Conservation (phyloP, 2,888 invertebrate genomes). For the Tolmerus cingulatus region DNA sequence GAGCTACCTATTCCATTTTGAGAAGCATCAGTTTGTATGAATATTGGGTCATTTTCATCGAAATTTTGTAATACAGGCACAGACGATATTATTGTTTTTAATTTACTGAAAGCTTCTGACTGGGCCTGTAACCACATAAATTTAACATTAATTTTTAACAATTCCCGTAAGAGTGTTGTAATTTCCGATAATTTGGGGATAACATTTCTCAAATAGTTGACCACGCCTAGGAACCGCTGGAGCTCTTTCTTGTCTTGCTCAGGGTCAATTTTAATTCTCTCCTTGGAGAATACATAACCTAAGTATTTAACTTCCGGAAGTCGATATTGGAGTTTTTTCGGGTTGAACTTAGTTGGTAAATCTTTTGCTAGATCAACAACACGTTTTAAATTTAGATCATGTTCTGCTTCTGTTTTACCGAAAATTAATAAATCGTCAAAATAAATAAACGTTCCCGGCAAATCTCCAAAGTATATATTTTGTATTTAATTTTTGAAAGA, state of each 20-base stretch:
- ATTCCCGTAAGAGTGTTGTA: background rate
- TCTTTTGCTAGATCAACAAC: conserved; percentile 22
- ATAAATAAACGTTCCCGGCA: conserved; percentile 5
- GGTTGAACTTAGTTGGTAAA: conserved; percentile 36
- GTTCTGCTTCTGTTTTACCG: background rate
- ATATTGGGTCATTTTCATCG: background rate
- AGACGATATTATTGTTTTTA: background rate
- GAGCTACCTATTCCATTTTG: background rate
- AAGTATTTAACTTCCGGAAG: conserved; percentile 21
- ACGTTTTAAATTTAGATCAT: background rate
- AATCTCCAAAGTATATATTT: background rate
- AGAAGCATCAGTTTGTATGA: background rate
- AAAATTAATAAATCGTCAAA: conserved; percentile 37
- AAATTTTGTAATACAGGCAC: background rate
- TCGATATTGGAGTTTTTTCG: background rate
- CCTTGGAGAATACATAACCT: conserved; percentile 25
- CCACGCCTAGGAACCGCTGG: conserved; percentile 25
- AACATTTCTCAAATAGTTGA: conserved; percentile 42
- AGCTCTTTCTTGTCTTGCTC: conserved; percentile 36
- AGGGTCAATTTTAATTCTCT: conserved; percentile 31
- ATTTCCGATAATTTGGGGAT: conserved; percentile 29
- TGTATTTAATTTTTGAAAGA: conserved; percentile 38
- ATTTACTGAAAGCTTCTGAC: background rate
- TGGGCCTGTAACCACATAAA: conserved; percentile 5
- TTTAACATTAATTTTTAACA: conserved; percentile 15